These are phyloP conservation scores for Chiloscyllium punctatum DNA, from an alignment of 2,797 vertebrate species.

Conservation along the genomic window DNA sequence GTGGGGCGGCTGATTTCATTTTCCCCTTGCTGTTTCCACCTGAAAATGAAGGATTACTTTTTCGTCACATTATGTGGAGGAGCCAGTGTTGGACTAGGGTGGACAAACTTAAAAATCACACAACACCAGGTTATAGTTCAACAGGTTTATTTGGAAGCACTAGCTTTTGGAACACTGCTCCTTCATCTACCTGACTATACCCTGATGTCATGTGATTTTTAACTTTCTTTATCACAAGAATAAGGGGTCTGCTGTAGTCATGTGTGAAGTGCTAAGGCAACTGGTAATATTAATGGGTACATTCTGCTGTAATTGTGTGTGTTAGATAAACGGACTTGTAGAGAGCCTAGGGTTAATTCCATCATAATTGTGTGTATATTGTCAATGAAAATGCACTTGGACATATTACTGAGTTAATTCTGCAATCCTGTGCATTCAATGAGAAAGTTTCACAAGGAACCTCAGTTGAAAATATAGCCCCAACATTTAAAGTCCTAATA, in stretches of 20 bases:
- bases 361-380: background rate
- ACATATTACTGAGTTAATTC: background rate
- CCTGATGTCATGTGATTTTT: too few relatives aligned
- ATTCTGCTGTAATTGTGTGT: background rate
- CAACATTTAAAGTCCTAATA: background rate
- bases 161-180: too few relatives aligned
- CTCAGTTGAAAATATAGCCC: background rate
- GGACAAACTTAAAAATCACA: too few relatives aligned
- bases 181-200: too few relatives aligned
- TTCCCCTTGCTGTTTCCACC: background rate
- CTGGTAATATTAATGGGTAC: background rate
- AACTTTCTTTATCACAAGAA: background rate
- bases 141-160: too few relatives aligned
- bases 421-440: background rate
- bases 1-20: background rate
- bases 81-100: too few relatives aligned
- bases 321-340: background rate
- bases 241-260: background rate
- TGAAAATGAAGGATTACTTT: background rate
- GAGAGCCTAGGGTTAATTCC: background rate
- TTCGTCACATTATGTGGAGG: background rate
- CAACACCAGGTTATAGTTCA: too few relatives aligned
- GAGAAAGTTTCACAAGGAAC: background rate
- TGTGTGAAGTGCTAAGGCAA: background rate
- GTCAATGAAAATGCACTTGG: background rate